Percentiles rank a stretch among this genome's conserved stretches.
These are phyloP conservation scores for Cygnus atratus DNA, from an alignment of 2,113 vertebrate species.

Conservation along the genomic window DNA sequence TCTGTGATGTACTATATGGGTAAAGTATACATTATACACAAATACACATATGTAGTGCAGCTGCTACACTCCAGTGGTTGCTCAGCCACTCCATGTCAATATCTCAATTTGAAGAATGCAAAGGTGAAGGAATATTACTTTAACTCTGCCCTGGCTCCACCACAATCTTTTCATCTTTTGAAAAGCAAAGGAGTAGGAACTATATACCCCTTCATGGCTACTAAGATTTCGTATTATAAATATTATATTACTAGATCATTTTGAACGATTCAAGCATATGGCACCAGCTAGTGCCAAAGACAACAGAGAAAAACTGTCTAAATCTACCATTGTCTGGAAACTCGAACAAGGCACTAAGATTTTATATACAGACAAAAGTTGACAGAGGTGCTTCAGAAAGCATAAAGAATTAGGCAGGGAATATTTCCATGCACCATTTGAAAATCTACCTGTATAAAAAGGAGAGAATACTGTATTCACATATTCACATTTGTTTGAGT, in stretches of 20 bases:
- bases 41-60: rapidly evolving
- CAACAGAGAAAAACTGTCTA: neutral
- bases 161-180: neutral
- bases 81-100: neutral
- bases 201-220: neutral
- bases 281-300: neutral
- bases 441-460: neutral
- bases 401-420: neutral
- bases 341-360: neutral
- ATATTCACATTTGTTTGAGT: neutral
- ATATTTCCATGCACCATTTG: neutral
- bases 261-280: neutral
- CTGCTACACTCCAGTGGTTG: neutral
- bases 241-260: neutral
- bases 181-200: neutral
- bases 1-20: neutral
- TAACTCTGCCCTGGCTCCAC: neutral
- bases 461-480: neutral
- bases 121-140: neutral
- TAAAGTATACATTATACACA: neutral
- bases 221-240: neutral
- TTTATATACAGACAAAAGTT: neutral
- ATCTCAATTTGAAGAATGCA: neutral
- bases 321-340: neutral
- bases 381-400: neutral